Percentiles rank a stretch among this genome's conserved stretches.
These are phyloP conservation scores for Gyrodactylus bullatarudis DNA, from an alignment of 1,140 invertebrate species.

Conservation along the genomic window DNA sequence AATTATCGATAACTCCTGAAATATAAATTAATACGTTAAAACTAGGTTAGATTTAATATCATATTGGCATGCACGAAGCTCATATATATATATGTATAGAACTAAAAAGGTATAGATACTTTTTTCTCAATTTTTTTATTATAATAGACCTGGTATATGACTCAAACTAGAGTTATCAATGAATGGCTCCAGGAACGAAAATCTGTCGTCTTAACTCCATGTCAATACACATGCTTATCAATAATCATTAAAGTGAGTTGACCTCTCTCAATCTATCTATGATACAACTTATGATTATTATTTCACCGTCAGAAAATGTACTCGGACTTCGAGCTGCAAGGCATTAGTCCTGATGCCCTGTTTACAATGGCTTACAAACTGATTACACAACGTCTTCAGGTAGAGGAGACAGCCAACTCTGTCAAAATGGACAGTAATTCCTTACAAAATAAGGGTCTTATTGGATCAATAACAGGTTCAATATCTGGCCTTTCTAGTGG, in stretches of 20 bases:
- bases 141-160: constrained; percentile 54
- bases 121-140: neutral
- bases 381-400: constrained; percentile 60
- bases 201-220: constrained; percentile 66
- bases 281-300: neutral
- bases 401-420: constrained; percentile 16
- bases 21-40: too few relatives aligned
- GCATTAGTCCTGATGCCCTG: constrained; percentile 83
- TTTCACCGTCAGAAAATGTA: constrained; percentile 51
- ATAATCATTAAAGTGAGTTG: constrained; percentile 55
- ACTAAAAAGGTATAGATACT: neutral
- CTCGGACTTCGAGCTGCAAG: constrained; percentile 89
- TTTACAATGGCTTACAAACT: constrained; percentile 80
- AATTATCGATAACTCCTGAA: too few relatives aligned
- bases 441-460: neutral
- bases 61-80: too few relatives aligned
- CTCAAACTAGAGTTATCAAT: constrained; percentile 63
- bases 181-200: constrained; percentile 69
- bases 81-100: too few relatives aligned
- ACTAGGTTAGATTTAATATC: too few relatives aligned
- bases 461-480: neutral
- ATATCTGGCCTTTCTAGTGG: neutral
- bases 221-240: constrained; percentile 76
- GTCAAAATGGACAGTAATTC: neutral
- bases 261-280: neutral